These are phyloP conservation scores for Cyanoderma ruficeps DNA, from an alignment of 2,113 vertebrate genomes.

Conservation along the genomic window DNA sequence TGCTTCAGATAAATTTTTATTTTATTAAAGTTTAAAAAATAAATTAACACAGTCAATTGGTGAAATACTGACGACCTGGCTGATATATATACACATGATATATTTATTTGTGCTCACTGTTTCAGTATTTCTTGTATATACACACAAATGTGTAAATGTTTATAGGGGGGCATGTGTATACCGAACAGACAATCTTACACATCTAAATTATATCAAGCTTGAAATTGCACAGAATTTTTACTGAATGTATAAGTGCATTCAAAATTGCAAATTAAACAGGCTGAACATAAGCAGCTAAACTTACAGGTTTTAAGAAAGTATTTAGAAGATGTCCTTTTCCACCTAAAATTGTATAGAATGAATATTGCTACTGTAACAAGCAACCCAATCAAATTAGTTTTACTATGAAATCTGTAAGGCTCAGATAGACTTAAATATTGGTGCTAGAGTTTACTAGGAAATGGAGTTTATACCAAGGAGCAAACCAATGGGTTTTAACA, in stretches of 20 bases:
- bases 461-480: neutral
- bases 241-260: neutral
- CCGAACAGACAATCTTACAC: neutral
- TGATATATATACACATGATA: neutral
- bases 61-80: neutral
- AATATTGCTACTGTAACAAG: neutral
- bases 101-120: neutral
- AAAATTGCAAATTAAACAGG: neutral
- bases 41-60: neutral
- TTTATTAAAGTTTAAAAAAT: neutral
- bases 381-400: neutral
- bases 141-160: neutral
- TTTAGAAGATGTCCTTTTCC: neutral
- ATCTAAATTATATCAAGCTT: neutral
- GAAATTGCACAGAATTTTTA: neutral
- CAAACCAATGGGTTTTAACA: neutral
- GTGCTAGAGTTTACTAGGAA: neutral
- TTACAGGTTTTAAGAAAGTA: neutral
- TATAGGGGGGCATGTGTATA: accelerated
- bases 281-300: neutral
- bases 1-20: neutral
- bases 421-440: neutral
- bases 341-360: neutral
- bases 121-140: neutral
- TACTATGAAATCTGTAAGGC: neutral